Base-by-base conservation (phyloP, 2,888 invertebrate species). In the Drosophila prolongata region DNA sequence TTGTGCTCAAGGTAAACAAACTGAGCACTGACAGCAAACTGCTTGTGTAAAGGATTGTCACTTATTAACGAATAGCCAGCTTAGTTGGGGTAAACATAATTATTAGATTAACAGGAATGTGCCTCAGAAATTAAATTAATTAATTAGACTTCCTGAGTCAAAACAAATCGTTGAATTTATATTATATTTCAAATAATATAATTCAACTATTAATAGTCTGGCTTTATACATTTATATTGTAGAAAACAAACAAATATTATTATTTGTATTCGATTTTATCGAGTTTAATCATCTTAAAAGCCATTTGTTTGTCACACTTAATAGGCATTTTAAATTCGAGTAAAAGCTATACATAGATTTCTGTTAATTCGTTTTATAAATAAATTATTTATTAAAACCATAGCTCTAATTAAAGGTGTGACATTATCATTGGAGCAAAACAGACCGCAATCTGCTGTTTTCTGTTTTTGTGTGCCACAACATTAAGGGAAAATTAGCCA, bases 61-160 rank as follows among this genome's bases (percentile, higher is more conserved):
- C 47, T 49, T 64, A 43, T 37, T 43, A 53, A 65, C 44, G 44
- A 30, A 44, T n/a, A 34, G 60, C 49, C 61, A 68, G 49, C 68
- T 61, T 58, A 38, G 62, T 40, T 61, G 35, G 16, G n/a, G 30
- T 54, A 44, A 57, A 61, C 16, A 11, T 30, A 3, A 16, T 2
- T 19, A 4, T n/a, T 10, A n/a, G 9, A 55, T 35, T 24, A 14
- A 11, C 10, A 4, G 19, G 13, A 8, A 6, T 30, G 8, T 19
- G 19, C 0, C 1, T 3, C 19, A 19, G 3, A 19, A 24, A 24
- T 4, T 24, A 24, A 24, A 4, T 24, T 4, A 4, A 24, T 24
- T 24, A 24, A 24, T 24, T 24, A 24, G 24, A 24, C 24, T 24
- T 24, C 24, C 24, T 24, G 24, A 24, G 24, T 24, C 4, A 24